Conservation (phyloP, 2,888 invertebrate species). For the Campoplex capitator region DNA sequence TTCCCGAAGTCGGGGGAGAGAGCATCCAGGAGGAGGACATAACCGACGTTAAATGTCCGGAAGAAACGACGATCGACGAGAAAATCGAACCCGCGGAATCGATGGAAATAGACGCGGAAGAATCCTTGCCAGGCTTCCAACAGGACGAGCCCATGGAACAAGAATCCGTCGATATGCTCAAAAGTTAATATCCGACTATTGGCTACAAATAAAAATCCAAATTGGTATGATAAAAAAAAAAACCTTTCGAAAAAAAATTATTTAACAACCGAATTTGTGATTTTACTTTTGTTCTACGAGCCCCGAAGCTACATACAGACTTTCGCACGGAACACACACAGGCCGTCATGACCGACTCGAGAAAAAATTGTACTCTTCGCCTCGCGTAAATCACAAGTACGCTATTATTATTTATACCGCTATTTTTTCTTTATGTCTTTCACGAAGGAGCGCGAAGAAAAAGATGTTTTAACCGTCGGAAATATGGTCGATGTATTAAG, state of each 20-base stretch:
- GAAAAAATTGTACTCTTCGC: slow-evolving; percentile 36
- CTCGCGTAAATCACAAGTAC: slow-evolving; percentile 53
- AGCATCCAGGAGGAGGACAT: slow-evolving; percentile 51
- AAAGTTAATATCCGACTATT: slow-evolving; percentile 77
- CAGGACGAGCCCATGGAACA: slow-evolving; percentile 83
- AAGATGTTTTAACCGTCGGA: neutral
- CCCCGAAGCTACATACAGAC: neutral
- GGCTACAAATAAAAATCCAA: slow-evolving; percentile 59
- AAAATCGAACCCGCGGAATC: slow-evolving; percentile 74
- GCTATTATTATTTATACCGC: slow-evolving; percentile 61
- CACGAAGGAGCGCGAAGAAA: neutral
- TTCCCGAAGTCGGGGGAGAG: slow-evolving; percentile 41
- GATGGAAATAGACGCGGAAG: slow-evolving; percentile 82
- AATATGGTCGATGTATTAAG: neutral
- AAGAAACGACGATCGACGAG: slow-evolving; percentile 29
- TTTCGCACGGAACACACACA: neutral
- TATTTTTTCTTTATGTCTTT: slow-evolving; percentile 33
- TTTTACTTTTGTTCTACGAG: slow-evolving; percentile 34
- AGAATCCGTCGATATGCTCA: slow-evolving; percentile 78
- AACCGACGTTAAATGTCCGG: slow-evolving; percentile 49
- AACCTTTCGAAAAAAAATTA: slow-evolving; percentile 9
- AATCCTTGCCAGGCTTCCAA: slow-evolving; percentile 73
- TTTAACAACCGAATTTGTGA: slow-evolving; percentile 40
- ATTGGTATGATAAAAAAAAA: slow-evolving; percentile 20
- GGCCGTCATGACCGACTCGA: neutral